Conservation (phyloP, 1,140 invertebrate genomes). For the Polypedilum vanderplanki region DNA sequence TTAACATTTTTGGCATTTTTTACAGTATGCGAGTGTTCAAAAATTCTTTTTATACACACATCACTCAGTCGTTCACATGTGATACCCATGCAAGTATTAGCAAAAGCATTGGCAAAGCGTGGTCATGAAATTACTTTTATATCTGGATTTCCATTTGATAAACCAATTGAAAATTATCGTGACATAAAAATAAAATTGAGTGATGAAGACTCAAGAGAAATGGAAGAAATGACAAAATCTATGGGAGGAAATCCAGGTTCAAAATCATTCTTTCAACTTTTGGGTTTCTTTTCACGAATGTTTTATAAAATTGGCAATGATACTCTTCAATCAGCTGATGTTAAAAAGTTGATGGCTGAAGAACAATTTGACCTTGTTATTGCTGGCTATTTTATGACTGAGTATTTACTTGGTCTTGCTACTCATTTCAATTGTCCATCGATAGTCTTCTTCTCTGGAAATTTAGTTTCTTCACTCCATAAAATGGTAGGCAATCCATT, state of each 20-base stretch:
- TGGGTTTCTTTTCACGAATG: too few relatives aligned
- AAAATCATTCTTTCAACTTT: too few relatives aligned
- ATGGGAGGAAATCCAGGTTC: neutral
- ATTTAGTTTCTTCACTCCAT: neutral
- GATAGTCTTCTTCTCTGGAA: neutral
- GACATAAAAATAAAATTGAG: constrained; percentile 33
- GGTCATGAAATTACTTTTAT: constrained; percentile 63
- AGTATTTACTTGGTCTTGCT: neutral
- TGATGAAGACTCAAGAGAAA: neutral
- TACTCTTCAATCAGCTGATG: neutral
- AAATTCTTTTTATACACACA: constrained; percentile 44
- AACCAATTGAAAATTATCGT: constrained; percentile 36
- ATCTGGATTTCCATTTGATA: constrained; percentile 53
- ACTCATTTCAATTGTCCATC: neutral
- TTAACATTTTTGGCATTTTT: neutral
- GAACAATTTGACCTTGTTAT: constrained; percentile 5
- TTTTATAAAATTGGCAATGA: neutral
- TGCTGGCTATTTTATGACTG: neutral
- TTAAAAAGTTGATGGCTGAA: neutral
- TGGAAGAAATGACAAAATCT: neutral
- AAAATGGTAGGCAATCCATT: neutral
- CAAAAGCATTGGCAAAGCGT: constrained; percentile 55
- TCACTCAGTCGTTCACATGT: constrained; percentile 56
- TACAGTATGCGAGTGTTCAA: neutral
- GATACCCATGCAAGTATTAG: constrained; percentile 52